Percentiles rank a stretch among this genome's conserved stretches.
phyloP scores from a whole-genome alignment of 2,797 vertebrate genomes.

The Natrix natrix region DNA sequence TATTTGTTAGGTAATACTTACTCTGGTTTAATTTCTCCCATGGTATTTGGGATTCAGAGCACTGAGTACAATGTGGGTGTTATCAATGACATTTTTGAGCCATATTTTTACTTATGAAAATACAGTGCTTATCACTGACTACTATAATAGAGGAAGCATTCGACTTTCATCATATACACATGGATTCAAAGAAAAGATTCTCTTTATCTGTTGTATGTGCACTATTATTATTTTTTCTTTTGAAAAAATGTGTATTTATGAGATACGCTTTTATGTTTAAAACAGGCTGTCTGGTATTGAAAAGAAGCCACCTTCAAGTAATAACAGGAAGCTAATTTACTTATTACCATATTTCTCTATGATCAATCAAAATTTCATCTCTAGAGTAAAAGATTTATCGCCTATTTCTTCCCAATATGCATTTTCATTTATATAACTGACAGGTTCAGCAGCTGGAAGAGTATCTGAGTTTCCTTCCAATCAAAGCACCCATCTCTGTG shows the following conservation, averaged over 20 bases:
- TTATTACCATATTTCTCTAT: conserved; percentile 43
- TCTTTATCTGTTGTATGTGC: background rate
- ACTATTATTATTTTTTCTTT: background rate
- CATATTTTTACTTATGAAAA: background rate
- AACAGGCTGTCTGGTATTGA: background rate
- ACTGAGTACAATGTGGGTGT: background rate
- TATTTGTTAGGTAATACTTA: background rate
- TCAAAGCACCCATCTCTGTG: conserved; percentile 48
- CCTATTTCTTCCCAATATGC: conserved; percentile 45
- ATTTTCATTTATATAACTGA: conserved; percentile 55
- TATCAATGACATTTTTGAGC: background rate
- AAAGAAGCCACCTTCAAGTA: background rate
- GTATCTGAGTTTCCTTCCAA: conserved; percentile 41
- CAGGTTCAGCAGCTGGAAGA: conserved; percentile 48
- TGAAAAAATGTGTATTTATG: background rate
- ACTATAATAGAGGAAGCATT: background rate
- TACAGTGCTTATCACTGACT: background rate
- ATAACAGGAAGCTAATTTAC: conserved; percentile 46
- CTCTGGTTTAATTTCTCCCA: background rate
- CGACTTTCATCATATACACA: background rate
- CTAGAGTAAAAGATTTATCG: conserved; percentile 49
- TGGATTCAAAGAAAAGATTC: background rate
- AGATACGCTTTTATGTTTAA: conserved; percentile 11
- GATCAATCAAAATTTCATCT: conserved; percentile 46
- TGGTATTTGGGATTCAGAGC: background rate